Evolutionary conservation across 1,140 invertebrate species (phyloP).

Genomic region (Microplitis demolitor): DNA sequence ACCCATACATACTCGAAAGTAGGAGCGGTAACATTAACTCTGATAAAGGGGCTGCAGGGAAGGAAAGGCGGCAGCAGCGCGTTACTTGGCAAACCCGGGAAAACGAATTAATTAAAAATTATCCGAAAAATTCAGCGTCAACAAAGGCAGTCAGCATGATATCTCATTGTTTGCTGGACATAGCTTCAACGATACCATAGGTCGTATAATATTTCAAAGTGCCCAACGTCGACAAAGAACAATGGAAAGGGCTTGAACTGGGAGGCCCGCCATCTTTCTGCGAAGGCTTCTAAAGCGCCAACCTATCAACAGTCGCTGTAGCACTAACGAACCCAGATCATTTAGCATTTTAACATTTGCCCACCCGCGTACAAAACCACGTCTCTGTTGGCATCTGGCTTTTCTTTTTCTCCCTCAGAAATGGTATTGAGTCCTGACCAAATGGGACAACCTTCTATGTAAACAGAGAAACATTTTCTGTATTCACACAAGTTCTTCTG

Average conservation of each 20-base stretch:
- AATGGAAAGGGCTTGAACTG: slow-evolving; percentile 21
- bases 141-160: slow-evolving; percentile 35
- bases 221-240: slow-evolving; percentile 27
- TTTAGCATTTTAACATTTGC: slow-evolving; percentile 39
- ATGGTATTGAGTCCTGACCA: neutral
- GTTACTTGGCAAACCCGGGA: slow-evolving; percentile 10
- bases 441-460: too few relatives aligned
- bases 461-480: too few relatives aligned
- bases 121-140: slow-evolving; percentile 37
- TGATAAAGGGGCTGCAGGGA: neutral
- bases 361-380: slow-evolving; percentile 32
- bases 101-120: slow-evolving; percentile 41
- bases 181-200: slow-evolving; percentile 42
- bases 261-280: slow-evolving; percentile 48
- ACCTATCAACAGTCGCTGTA: slow-evolving; percentile 42
- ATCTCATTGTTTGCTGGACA: slow-evolving; percentile 41
- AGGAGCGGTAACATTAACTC: too few relatives aligned
- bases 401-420: neutral
- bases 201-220: slow-evolving; percentile 55
- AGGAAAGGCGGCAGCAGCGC: neutral
- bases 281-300: slow-evolving; percentile 36
- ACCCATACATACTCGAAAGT: too few relatives aligned
- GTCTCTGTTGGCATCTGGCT: neutral
- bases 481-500: too few relatives aligned
- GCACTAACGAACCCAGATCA: slow-evolving; percentile 36